Evolutionary conservation across 2,113 vertebrate species (phyloP).

Genomic region (Tapirus terrestris): DNA sequence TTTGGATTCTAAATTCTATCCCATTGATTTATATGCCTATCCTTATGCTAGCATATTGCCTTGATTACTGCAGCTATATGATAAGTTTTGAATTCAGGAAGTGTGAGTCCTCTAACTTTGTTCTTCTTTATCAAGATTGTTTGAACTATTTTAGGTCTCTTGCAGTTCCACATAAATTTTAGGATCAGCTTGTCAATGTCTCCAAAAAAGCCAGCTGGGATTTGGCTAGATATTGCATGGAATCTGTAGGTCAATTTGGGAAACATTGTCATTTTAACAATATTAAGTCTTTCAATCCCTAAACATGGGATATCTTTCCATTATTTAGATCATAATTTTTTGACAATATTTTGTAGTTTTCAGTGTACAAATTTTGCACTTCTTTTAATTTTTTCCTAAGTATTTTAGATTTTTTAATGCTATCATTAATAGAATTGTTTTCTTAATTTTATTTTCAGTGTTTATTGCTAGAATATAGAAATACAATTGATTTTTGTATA

Average conservation of each 20-base stretch:
- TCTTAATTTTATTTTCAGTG: not conserved
- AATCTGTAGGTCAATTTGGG: not conserved
- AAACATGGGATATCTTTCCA: not conserved
- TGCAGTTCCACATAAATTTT: not conserved
- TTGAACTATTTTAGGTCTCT: not conserved
- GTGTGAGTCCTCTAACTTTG: not conserved
- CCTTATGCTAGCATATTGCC: not conserved
- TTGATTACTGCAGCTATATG: not conserved
- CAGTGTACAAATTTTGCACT: not conserved
- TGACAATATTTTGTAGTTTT: not conserved
- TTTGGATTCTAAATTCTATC: conserved; percentile 3
- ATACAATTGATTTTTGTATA: not conserved
- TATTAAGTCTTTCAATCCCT: not conserved
- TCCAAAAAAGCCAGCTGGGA: not conserved
- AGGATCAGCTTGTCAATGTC: not conserved
- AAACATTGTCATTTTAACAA: not conserved
- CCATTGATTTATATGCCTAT: not conserved
- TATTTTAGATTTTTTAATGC: not conserved
- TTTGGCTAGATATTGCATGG: not conserved
- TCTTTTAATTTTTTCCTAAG: not conserved
- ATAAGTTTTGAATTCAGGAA: not conserved
- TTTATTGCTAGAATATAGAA: not conserved
- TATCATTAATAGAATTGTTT: not conserved
- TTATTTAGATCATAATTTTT: not conserved
- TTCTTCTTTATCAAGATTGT: not conserved